A percentile compares a stretch with the other conserved stretches of the same genome.
Evolutionary conservation across 2,113 vertebrate species (phyloP).

Genomic region (Clarias gariepinus): DNA sequence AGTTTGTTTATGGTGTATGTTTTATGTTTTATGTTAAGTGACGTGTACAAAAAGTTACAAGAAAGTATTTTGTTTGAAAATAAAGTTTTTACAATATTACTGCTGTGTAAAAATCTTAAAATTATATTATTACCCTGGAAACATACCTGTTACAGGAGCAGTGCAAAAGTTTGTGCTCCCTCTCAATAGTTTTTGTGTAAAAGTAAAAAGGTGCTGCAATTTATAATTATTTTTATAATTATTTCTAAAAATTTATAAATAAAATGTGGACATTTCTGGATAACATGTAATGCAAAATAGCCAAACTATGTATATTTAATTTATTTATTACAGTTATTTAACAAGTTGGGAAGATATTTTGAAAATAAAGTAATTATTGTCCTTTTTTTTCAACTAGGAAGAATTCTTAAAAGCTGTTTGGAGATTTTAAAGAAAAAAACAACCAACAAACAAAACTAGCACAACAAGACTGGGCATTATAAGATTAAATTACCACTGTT

Average conservation of each 20-base stretch:
- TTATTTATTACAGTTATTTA: background rate
- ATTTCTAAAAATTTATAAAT: background rate
- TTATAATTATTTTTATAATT: background rate
- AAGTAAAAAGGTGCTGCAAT: background rate
- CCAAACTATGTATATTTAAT: background rate
- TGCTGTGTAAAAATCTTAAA: background rate
- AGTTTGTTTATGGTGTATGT: background rate
- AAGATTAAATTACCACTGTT: too few species aligned
- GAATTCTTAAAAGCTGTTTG: background rate
- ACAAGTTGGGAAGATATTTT: background rate
- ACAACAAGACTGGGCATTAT: too few species aligned
- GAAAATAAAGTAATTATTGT: background rate
- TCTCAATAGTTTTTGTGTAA: background rate
- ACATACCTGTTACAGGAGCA: background rate
- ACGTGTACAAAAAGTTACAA: background rate
- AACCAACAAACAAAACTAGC: too few species aligned
- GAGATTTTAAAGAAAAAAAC: background rate
- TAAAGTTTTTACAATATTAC: background rate
- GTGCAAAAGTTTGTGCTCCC: constrained; percentile 8
- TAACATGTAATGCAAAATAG: background rate
- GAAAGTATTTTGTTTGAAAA: background rate
- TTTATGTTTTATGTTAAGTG: background rate
- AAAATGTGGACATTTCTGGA: background rate
- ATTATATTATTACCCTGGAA: background rate
- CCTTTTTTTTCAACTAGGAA: background rate